Percentiles rank a stretch among this genome's conserved stretches.
phyloP scores from a whole-genome alignment of 2,113 vertebrate genomes.

The Propithecus coquereli region DNA sequence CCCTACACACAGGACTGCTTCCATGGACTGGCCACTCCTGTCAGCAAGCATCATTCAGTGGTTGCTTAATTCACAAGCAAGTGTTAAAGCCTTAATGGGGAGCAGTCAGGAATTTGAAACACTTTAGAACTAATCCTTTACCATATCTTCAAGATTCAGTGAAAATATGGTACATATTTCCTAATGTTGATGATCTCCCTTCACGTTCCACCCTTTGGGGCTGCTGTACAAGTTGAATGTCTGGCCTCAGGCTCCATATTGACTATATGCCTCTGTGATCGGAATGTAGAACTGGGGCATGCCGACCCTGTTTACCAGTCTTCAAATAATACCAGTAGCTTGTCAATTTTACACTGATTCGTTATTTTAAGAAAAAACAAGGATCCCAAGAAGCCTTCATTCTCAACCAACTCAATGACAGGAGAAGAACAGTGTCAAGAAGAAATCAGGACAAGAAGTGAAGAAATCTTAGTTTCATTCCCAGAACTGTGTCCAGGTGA shows the following conservation, averaged over 20 bases:
- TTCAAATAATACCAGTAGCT: neutral
- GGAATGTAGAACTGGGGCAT: neutral
- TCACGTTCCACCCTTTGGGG: neutral
- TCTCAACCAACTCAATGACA: neutral
- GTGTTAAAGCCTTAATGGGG: neutral
- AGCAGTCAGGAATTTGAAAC: neutral
- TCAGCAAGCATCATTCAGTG: neutral
- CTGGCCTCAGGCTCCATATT: neutral
- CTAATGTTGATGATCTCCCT: neutral
- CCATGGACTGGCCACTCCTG: neutral
- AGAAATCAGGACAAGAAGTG: neutral
- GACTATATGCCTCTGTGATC: neutral
- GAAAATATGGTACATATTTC: neutral
- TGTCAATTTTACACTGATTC: neutral
- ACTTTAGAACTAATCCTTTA: neutral
- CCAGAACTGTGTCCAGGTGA: neutral
- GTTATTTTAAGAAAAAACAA: conserved; percentile 12
- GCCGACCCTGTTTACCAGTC: neutral
- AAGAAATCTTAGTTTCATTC: neutral
- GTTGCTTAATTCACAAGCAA: neutral
- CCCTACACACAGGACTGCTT: neutral
- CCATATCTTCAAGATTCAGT: neutral
- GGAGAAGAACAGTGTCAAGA: neutral
- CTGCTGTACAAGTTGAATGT: neutral
- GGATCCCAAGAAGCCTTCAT: neutral